These are phyloP conservation scores for Chaenogobius annularis DNA, from an alignment of 2,113 vertebrate genomes.

Conservation along the genomic window DNA sequence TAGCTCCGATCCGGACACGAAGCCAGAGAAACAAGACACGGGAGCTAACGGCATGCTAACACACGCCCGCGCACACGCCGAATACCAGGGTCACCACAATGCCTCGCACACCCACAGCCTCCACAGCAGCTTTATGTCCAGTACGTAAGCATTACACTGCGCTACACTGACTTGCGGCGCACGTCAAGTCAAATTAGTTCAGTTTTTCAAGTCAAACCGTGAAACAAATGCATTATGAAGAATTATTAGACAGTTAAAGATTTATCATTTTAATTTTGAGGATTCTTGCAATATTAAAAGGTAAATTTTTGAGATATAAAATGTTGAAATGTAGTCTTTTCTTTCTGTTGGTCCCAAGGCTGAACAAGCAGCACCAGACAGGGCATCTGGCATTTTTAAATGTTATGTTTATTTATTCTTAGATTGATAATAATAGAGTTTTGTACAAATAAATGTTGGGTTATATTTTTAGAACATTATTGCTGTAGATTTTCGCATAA, in stretches of 20 bases:
- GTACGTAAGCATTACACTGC: conserved; percentile 20
- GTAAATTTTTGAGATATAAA: no score
- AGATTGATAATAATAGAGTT: no score
- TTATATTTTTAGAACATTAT: no score
- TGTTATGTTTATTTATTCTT: background rate
- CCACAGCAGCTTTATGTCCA: conserved; percentile 30
- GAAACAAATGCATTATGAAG: background rate
- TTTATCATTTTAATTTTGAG: background rate
- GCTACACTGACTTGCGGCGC: conserved; percentile 12
- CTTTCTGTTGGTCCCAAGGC: background rate
- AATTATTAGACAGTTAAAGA: background rate
- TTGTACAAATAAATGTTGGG: no score
- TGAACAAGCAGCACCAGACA: background rate
- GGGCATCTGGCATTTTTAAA: background rate
- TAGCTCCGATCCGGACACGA: conserved; percentile 51
- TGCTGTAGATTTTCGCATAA: no score
- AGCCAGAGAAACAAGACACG: conserved; percentile 43
- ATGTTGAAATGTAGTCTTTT: background rate
- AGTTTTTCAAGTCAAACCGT: background rate
- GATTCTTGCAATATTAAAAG: no score
- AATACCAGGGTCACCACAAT: conserved; percentile 53
- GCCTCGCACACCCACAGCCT: conserved; percentile 48
- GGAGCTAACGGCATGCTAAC: conserved; percentile 22
- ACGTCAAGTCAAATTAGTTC: background rate
- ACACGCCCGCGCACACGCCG: conserved; percentile 41